Conservation (phyloP, 2,113 vertebrate genomes). For the Callipepla californica region DNA sequence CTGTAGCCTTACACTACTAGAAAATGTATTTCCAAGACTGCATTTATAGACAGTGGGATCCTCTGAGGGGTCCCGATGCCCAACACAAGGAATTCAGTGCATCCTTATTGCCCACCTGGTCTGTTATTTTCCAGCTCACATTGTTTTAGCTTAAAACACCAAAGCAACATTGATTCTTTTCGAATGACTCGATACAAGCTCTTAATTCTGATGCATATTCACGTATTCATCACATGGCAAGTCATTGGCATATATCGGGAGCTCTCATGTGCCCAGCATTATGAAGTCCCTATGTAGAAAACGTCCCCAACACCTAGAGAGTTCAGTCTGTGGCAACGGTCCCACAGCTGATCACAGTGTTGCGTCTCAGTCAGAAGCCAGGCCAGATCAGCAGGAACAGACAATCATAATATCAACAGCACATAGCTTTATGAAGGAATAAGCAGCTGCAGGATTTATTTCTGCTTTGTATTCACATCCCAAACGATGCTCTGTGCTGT, state of each 20-base stretch:
- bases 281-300: background rate
- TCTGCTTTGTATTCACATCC: background rate
- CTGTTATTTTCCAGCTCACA: background rate
- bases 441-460: constrained; percentile 8
- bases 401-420: constrained; percentile 7
- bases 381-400: constrained; percentile 7
- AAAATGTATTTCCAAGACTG: constrained; percentile 6
- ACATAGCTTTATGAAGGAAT: background rate
- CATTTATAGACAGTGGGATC: background rate
- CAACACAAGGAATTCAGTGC: constrained; percentile 1
- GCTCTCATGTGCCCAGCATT: background rate
- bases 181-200: background rate
- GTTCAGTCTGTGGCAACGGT: background rate
- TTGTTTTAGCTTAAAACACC: background rate
- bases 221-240: background rate
- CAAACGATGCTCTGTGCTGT: background rate
- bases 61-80: background rate
- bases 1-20: constrained; percentile 4
- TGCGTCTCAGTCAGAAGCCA: background rate
- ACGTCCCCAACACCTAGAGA: background rate
- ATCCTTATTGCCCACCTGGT: background rate
- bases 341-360: background rate
- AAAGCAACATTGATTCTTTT: background rate
- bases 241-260: background rate
- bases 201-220: background rate